These are phyloP conservation scores for Schizopygopsis pylzovi DNA, from an alignment of 2,797 vertebrate species.

Conservation along the genomic window DNA sequence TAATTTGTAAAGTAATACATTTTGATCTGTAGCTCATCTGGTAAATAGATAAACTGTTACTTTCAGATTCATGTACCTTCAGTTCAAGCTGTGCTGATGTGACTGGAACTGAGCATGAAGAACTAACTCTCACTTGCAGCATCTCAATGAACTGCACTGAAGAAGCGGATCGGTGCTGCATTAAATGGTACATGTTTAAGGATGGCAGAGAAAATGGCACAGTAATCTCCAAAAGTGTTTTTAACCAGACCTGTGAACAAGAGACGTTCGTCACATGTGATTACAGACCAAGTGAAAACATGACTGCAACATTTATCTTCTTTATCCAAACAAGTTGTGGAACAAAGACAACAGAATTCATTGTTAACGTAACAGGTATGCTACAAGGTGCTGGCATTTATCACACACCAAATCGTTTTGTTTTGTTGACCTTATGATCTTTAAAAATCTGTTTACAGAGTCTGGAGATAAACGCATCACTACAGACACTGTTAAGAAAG, in stretches of 20 bases:
- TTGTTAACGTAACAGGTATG: background rate
- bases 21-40: too few relatives aligned
- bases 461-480: too few relatives aligned
- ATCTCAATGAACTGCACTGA: background rate
- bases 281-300: background rate
- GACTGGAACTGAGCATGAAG: background rate
- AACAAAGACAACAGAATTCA: rapidly evolving
- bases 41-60: background rate
- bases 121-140: background rate
- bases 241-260: background rate
- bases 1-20: too few relatives aligned
- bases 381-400: background rate
- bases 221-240: background rate
- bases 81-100: background rate
- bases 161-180: background rate
- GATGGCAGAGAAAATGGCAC: background rate
- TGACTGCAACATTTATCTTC: background rate
- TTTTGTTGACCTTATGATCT: background rate
- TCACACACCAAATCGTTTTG: background rate
- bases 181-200: background rate
- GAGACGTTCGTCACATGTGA: too few relatives aligned
- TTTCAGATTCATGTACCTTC: background rate
- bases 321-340: background rate
- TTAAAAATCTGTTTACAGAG: constrained; percentile 7
- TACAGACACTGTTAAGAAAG: background rate